phyloP scores from a whole-genome alignment of 2,797 vertebrate genomes.

The Setipinna tenuifilis region DNA sequence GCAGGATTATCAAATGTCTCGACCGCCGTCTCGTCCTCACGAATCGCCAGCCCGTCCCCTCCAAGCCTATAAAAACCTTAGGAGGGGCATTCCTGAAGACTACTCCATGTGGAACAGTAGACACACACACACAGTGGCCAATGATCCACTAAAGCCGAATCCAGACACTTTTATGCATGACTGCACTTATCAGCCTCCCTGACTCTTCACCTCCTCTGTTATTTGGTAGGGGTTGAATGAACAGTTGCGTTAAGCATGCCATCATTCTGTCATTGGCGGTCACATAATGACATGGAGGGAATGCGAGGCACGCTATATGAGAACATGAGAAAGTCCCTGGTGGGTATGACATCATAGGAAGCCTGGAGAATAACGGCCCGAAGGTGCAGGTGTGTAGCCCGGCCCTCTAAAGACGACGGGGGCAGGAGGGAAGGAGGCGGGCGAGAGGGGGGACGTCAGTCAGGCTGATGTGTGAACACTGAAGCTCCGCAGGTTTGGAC shows the following conservation, averaged over 20 bases:
- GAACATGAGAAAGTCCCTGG: constrained; percentile 39
- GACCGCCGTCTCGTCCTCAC: neutral
- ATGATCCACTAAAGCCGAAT: neutral
- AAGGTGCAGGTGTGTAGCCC: neutral
- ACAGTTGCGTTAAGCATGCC: constrained; percentile 47
- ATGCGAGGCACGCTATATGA: constrained; percentile 37
- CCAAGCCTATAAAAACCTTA: too few relatives aligned
- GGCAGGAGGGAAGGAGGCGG: neutral
- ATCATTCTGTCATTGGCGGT: constrained; percentile 57
- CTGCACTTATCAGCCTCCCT: constrained; percentile 10
- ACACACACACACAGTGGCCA: neutral
- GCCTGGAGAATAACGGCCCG: constrained; percentile 1
- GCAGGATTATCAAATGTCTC: constrained; percentile 24
- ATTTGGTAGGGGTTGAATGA: constrained; percentile 49
- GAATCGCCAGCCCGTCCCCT: neutral
- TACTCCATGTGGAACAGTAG: neutral
- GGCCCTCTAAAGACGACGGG: neutral
- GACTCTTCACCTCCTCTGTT: neutral
- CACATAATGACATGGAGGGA: constrained; percentile 58
- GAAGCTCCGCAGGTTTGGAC: neutral
- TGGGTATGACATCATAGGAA: constrained; percentile 40
- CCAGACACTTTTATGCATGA: neutral
- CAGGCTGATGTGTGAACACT: neutral
- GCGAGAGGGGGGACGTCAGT: neutral
- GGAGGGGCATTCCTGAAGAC: constrained; percentile 2